phyloP scores from a whole-genome alignment of 2,797 vertebrate species.

The Harpagifer antarcticus region DNA sequence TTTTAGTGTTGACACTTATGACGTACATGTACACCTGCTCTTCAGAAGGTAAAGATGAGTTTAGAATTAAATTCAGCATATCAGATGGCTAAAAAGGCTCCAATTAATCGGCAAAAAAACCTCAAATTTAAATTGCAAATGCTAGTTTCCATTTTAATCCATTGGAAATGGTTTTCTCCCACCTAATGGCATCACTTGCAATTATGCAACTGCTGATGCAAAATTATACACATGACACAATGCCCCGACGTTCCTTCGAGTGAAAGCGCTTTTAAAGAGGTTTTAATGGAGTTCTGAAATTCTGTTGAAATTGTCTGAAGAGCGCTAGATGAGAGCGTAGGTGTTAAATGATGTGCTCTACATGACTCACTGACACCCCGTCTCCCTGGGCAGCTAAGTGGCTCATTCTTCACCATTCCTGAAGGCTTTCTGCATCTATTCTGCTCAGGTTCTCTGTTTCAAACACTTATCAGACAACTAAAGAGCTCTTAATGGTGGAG shows the following conservation, averaged over 20 bases:
- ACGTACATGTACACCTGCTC: slow-evolving; percentile 11
- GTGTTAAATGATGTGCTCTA: slow-evolving; percentile 78
- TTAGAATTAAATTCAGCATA: slow-evolving; percentile 8
- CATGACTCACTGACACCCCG: slow-evolving; percentile 74
- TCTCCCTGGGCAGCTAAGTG: slow-evolving; percentile 78
- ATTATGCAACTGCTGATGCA: slow-evolving; percentile 75
- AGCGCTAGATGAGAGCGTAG: slow-evolving; percentile 76
- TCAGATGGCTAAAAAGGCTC: slow-evolving; percentile 19
- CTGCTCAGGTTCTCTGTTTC: slow-evolving; percentile 28
- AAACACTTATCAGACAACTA: slow-evolving; percentile 30
- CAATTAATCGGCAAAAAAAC: slow-evolving; percentile 37
- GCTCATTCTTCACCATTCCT: slow-evolving; percentile 68
- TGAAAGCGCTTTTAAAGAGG: slow-evolving; percentile 79
- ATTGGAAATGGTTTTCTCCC: slow-evolving; percentile 60
- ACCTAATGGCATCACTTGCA: slow-evolving; percentile 69
- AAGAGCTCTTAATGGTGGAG: slow-evolving; percentile 49
- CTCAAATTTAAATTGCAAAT: slow-evolving; percentile 74
- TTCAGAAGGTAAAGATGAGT: slow-evolving; percentile 11
- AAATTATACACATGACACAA: slow-evolving; percentile 70
- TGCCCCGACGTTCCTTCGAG: slow-evolving; percentile 51
- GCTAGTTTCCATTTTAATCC: slow-evolving; percentile 65
- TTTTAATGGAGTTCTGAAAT: slow-evolving; percentile 83
- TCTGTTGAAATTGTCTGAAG: slow-evolving; percentile 76
- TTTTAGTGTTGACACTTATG: slow-evolving; percentile 12
- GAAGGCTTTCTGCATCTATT: slow-evolving; percentile 47